These are phyloP conservation scores for Tortrix viridana DNA, from an alignment of 2,888 invertebrate genomes.

Conservation along the genomic window DNA sequence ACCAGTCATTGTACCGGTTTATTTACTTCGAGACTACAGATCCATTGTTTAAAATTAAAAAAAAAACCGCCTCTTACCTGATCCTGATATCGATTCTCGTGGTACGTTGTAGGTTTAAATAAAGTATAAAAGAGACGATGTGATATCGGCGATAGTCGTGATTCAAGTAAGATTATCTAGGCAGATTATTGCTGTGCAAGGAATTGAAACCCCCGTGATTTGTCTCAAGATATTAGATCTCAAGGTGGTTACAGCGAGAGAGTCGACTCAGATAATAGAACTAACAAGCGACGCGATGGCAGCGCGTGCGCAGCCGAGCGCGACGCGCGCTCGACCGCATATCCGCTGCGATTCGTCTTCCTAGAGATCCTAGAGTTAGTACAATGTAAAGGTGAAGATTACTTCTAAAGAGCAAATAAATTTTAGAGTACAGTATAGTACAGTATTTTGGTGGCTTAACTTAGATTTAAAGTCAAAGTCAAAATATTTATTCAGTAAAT, in stretches of 20 bases:
- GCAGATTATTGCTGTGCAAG: slow-evolving; percentile 37
- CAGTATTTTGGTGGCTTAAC: background rate
- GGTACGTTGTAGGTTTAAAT: too few species aligned
- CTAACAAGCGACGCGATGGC: slow-evolving; percentile 74
- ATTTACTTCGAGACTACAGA: background rate
- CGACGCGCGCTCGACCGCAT: slow-evolving; percentile 78
- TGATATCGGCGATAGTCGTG: slow-evolving; percentile 35
- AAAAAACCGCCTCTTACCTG: slow-evolving; percentile 11
- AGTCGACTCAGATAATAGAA: slow-evolving; percentile 72
- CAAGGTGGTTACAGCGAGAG: slow-evolving; percentile 64
- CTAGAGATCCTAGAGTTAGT: slow-evolving; percentile 54
- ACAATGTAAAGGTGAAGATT: slow-evolving; percentile 31
- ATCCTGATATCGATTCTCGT: background rate
- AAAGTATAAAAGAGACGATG: slow-evolving; percentile 27
- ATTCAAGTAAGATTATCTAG: slow-evolving; percentile 33
- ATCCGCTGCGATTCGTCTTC: slow-evolving; percentile 75
- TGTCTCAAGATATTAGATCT: slow-evolving; percentile 67
- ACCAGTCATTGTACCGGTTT: slow-evolving; percentile 8
- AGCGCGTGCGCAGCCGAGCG: slow-evolving; percentile 72
- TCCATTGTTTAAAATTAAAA: slow-evolving; percentile 27
- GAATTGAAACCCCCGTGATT: slow-evolving; percentile 52
- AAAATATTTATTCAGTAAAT: too few species aligned
- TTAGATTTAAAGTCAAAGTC: slow-evolving; percentile 14
- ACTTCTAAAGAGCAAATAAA: background rate
- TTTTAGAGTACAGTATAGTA: too few species aligned